These are phyloP conservation scores for Syrrhaptes paradoxus DNA, from an alignment of 2,113 vertebrate species.

Conservation along the genomic window DNA sequence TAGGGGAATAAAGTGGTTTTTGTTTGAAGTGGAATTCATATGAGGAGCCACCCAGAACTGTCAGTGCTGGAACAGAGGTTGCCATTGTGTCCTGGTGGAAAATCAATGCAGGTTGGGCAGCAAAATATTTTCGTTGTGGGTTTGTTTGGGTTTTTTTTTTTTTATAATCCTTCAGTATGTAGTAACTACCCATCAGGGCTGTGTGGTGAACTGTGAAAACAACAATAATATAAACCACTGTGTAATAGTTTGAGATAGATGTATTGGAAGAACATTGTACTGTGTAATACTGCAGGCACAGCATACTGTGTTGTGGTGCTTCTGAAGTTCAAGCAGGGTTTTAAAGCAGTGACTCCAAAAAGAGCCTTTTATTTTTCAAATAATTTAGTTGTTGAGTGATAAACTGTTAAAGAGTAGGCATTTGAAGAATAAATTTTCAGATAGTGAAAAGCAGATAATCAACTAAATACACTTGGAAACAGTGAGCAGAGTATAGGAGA, in stretches of 20 bases:
- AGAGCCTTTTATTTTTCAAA: not conserved
- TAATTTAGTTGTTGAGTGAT: not conserved
- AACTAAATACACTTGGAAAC: not conserved
- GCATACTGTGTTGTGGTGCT: not conserved
- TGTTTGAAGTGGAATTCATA: not conserved
- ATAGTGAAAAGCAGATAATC: not conserved
- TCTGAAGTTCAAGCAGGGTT: not conserved
- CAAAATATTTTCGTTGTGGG: not conserved
- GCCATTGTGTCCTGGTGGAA: not conserved
- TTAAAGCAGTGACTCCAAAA: not conserved
- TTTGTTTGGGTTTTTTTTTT: no score
- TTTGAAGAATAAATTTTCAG: not conserved
- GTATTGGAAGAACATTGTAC: no score
- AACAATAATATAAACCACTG: not conserved
- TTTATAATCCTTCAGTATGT: not conserved
- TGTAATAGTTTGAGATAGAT: not conserved
- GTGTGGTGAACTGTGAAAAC: not conserved
- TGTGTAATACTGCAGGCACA: not conserved
- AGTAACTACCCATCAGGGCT: not conserved
- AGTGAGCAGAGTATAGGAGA: not conserved
- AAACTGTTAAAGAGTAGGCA: not conserved
- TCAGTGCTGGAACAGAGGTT: not conserved
- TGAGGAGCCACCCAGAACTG: not conserved
- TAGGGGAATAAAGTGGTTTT: not conserved
- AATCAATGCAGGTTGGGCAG: constrained; percentile 37